Base-by-base conservation (phyloP, 2,113 vertebrate species). In the Bungarus multicinctus region DNA sequence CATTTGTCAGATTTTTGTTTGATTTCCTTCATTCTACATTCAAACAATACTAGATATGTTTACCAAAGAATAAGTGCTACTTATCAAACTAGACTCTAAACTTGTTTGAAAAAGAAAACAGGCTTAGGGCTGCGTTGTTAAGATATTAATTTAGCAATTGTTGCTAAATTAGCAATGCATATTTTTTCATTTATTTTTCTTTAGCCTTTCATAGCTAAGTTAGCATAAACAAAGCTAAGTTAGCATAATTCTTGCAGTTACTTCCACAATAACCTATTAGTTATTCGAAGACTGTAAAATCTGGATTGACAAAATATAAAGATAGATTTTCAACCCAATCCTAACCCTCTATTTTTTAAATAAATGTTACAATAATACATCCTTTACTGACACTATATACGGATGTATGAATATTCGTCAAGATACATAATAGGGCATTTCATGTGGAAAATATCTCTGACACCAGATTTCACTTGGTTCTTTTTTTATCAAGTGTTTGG, bases 401-500 rank as follows among this genome's bases (percentile, higher is more conserved):
- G 94, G 90, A 92, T 96, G 89, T 91, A 95, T 87, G 95, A 95
- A 96, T 85, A 91, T 91, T 94, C 95, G 93, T 94, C 94, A 90
- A 95, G 95, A 94, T 95, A 95, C 27, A 96, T 60, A 89, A 91
- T 90, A 81, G 92, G 95, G 92, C n/a, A 25, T 95, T 96, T 95
- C 93, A 96, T 95, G 95, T 94, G 96, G 85, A 58, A 87, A 60
- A n/a, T 87, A 93, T 93, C 94, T 90, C 92, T 91, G 94, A 95
- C 69, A 95, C 16, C 25, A 43, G 14, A 91, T 89, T 55, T 95
- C 95, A 34, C 47, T 96, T 94, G 94, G 93, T 81, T 34, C n/a
- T 89, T 57, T 54, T 50, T 60, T 55, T 92, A 94, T 69, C 93
- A 90, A 87, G 52, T 89, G 94, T 88, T 95, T 94, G 92, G 93